Evolutionary conservation across 2,888 invertebrate species (phyloP), one percentile per base, ranked within the genome.

Genomic region (Dione juno): DNA sequence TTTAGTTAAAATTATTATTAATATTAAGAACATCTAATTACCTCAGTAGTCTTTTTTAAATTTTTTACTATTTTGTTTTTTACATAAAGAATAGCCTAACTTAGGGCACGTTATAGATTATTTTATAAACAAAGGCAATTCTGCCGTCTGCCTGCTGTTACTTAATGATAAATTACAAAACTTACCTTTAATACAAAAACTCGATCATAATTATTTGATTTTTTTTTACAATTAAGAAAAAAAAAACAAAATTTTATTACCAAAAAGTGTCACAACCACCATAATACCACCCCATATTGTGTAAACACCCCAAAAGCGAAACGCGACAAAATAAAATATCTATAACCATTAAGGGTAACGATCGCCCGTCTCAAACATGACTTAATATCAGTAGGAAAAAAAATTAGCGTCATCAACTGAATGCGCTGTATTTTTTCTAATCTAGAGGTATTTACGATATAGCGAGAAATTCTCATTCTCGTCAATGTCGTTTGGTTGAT

Each of bases 331-430:
- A 91, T 93, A 93, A 93, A 91, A 93, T 92, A 93, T 93, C 93
- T 93, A 93, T 93, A 92, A 92, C 93, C 93, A 93, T 93, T 93
- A 93, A 91, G 87, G 84, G 87, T 93, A 93, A 93, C 86, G 93
- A 91, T 85, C 84, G 88, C 84, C 85, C 89, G 90, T 90, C 93
- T 93, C 92, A 93, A 92, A 92, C 92, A 93, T 92, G 93, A 93
- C 93, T 93, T 93, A 93, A 93, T 93, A 93, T 93, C 92, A 88
- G 92, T 89, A 83, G 88, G 88, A 82, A 87, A 90, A 89, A 91
- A 93, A 91, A 93, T 92, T 92, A 86, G 88, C 77, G 80, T 84
- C 93, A 93, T 93, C 91, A 91, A 80, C 79, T 80, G 77, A 77
- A 78, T 80, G 79, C 80, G 80, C 75, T 75, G 82, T 79, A 80